A percentile compares a stretch with the other conserved stretches of the same genome.
These are phyloP conservation scores for Novumbra hubbsi DNA, from an alignment of 2,797 vertebrate genomes.

Conservation along the genomic window DNA sequence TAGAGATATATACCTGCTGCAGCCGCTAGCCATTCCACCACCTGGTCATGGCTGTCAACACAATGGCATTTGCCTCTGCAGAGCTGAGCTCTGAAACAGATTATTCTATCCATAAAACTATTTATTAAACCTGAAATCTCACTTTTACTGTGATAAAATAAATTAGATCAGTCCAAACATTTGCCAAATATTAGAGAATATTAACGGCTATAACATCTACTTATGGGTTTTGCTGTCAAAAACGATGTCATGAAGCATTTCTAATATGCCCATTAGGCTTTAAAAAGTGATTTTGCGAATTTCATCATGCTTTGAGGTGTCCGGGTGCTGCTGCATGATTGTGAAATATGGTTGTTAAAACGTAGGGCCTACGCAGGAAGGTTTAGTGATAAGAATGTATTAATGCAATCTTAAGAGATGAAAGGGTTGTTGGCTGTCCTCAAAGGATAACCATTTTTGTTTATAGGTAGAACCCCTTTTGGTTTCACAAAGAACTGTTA, in stretches of 20 bases:
- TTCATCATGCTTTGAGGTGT: conserved; percentile 38
- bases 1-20: conserved; percentile 50
- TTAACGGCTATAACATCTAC: not conserved
- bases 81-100: conserved; percentile 39
- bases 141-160: not conserved
- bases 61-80: conserved; percentile 56
- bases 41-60: conserved; percentile 71
- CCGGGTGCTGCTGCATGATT: conserved; percentile 28
- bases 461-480: no score
- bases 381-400: no score
- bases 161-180: not conserved
- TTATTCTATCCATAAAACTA: conserved; percentile 46
- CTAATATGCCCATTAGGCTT: conserved; percentile 19
- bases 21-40: conserved; percentile 44
- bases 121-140: conserved; percentile 43
- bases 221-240: conserved; percentile 15
- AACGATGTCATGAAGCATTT: conserved; percentile 23
- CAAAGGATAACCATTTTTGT: no score
- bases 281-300: conserved; percentile 28
- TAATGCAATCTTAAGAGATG: no score
- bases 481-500: no score
- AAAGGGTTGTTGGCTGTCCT: no score
- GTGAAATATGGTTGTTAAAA: conserved; percentile 42
- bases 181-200: not conserved
- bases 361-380: not conserved